These are phyloP conservation scores for Belgica antarctica DNA, from an alignment of 2,888 invertebrate genomes.

Conservation along the genomic window DNA sequence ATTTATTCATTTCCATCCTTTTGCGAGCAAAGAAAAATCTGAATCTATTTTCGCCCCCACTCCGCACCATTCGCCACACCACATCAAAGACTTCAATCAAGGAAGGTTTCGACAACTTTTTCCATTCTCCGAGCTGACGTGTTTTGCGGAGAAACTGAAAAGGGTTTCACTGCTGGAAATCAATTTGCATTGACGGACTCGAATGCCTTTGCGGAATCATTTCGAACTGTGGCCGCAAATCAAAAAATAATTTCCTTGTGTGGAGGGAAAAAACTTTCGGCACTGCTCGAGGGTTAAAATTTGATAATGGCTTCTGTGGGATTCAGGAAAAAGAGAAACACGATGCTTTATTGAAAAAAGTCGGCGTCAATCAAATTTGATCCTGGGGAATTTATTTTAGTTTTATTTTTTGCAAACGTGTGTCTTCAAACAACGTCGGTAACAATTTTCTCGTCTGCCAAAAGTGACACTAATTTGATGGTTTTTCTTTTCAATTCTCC, in stretches of 20 bases:
- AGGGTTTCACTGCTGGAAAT: constrained; percentile 26
- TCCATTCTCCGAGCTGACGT: not conserved
- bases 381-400: constrained; percentile 33
- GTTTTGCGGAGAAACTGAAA: not conserved
- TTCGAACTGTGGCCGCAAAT: not conserved
- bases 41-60: not conserved
- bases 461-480: constrained; percentile 28
- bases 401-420: constrained; percentile 2
- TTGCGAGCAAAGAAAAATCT: not conserved
- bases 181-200: constrained; percentile 35
- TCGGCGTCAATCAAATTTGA: constrained; percentile 42
- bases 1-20: constrained; percentile 31
- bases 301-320: constrained; percentile 34
- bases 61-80: not conserved
- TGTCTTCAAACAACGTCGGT: not conserved
- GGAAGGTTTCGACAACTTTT: constrained; percentile 18
- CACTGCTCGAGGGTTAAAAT: constrained; percentile 7
- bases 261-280: not conserved
- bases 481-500: not conserved
- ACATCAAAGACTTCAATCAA: constrained; percentile 26
- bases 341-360: constrained; percentile 40
- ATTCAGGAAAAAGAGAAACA: constrained; percentile 1
- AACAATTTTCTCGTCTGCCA: too few relatives aligned
- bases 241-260: not conserved
- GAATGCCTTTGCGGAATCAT: not conserved